Evolutionary conservation across 1,140 invertebrate species (phyloP).

Genomic region (Brachionus paranguensis): DNA sequence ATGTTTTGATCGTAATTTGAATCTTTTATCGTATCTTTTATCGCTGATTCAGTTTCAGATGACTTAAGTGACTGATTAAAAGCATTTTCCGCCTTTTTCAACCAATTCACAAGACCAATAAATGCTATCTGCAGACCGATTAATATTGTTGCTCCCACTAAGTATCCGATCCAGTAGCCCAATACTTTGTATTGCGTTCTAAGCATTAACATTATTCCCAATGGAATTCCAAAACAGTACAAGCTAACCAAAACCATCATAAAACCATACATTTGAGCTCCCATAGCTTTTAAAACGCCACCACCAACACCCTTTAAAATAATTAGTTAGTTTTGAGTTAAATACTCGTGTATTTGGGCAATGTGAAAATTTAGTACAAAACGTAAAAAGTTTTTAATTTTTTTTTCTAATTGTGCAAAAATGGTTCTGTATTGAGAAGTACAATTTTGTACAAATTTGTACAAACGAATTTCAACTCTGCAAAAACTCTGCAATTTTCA

Average conservation of each 20-base stretch:
- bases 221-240: not conserved
- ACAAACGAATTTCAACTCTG: too few relatives aligned
- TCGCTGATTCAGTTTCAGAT: not conserved
- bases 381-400: too few relatives aligned
- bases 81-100: not conserved
- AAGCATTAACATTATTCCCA: not conserved
- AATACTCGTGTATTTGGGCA: too few relatives aligned
- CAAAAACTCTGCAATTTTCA: too few relatives aligned
- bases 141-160: not conserved
- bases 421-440: too few relatives aligned
- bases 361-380: too few relatives aligned
- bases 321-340: not conserved
- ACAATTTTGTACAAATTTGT: too few relatives aligned
- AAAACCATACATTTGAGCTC: constrained; percentile 19
- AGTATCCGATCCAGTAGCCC: constrained; percentile 8
- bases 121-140: not conserved
- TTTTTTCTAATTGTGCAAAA: too few relatives aligned
- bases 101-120: not conserved
- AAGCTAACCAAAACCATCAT: not conserved
- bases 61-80: not conserved
- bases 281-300: constrained; percentile 9
- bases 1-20: not conserved
- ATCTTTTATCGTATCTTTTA: not conserved
- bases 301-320: constrained; percentile 10
- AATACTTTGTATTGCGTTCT: not conserved